phyloP scores from a whole-genome alignment of 2,797 vertebrate species.

The Takifugu ocellatus region DNA sequence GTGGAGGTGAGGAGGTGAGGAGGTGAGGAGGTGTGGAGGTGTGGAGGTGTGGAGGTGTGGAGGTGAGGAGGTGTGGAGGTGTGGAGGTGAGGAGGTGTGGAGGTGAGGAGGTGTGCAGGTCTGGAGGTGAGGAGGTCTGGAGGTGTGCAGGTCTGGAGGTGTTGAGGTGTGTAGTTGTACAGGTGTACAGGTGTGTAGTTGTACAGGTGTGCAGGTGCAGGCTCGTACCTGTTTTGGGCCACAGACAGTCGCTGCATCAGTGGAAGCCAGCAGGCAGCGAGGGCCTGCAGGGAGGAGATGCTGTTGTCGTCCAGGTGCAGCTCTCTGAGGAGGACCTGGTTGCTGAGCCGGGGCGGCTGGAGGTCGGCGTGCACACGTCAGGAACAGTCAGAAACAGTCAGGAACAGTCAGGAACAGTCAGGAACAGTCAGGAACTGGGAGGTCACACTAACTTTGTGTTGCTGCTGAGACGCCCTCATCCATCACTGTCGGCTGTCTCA shows the following conservation, averaged over 20 bases:
- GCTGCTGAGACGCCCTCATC: conserved; percentile 25
- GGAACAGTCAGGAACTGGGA: background rate
- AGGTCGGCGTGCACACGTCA: conserved; percentile 25
- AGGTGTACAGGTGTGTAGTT: too few species aligned
- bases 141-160: too few species aligned
- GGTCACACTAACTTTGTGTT: conserved; percentile 48
- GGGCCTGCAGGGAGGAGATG: conserved; percentile 74
- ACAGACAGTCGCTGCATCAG: conserved; percentile 79
- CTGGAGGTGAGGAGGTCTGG: too few species aligned
- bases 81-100: too few species aligned
- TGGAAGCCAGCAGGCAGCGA: conserved; percentile 86
- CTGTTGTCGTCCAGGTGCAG: conserved; percentile 88
- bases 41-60: too few species aligned
- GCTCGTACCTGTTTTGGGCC: conserved; percentile 83
- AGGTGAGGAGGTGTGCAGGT: too few species aligned
- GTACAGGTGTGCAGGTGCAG: too few species aligned
- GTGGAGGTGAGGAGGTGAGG: too few species aligned
- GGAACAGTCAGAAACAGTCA: background rate
- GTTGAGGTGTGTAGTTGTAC: too few species aligned
- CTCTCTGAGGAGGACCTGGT: conserved; percentile 92
- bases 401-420: too few species aligned
- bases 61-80: too few species aligned
- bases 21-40: too few species aligned
- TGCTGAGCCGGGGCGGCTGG: conserved; percentile 82
- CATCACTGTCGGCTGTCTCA: conserved; percentile 51